Base-by-base conservation (phyloP, 1,140 invertebrate genomes). In the Ceratitis capitata region DNA sequence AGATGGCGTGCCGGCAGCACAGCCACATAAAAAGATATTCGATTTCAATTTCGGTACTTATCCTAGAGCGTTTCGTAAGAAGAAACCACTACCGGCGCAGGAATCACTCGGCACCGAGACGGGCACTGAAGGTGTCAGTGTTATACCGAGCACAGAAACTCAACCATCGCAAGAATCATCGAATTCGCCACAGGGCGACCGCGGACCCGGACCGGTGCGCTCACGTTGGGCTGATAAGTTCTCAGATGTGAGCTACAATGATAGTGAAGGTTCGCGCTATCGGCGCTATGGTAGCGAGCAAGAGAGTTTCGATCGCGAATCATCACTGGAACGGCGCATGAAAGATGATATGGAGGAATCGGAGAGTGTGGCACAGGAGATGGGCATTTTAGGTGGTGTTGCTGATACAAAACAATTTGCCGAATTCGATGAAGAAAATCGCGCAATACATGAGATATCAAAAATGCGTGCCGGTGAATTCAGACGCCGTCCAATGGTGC, bases 11-110 rank as follows among this genome's bases (percentile, higher is more conserved):
- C 83, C 85, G 16, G 56, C 85, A 0, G 88, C 90, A 3, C 91
- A 92, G 12, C 89, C 89, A 49, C 89, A 84, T 86, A 94, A 92
- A 89, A 93, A 93, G 92, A 94, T 91, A 89, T 95, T 94, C 58
- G 93, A 95, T 39, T 96, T 96, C 90, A 95, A 96, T 89, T 95
- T 95, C 85, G 94, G 94, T 86, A 96, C 96, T 0, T 96, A 95
- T 90, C 96, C 96, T 1, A 93, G 95, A 84, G 92, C 96, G 47
- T 96, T 97, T 88, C 93, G 94, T 56, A 94, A 93, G 86, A 95
- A 92, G 86, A 92, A 92, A 12, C 92, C 92, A 51, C 92, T 93
- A 86, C 92, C 93, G 84, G 82, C 88, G 0, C 83, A 86, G 29
- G 64, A 83, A 9, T 87, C 87, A 23, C 78, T 88, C 53, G 90